Evolutionary conservation across 2,888 invertebrate genomes (phyloP), one percentile per base, ranked within the genome.

Genomic region (Limnephilus rhombicus): DNA sequence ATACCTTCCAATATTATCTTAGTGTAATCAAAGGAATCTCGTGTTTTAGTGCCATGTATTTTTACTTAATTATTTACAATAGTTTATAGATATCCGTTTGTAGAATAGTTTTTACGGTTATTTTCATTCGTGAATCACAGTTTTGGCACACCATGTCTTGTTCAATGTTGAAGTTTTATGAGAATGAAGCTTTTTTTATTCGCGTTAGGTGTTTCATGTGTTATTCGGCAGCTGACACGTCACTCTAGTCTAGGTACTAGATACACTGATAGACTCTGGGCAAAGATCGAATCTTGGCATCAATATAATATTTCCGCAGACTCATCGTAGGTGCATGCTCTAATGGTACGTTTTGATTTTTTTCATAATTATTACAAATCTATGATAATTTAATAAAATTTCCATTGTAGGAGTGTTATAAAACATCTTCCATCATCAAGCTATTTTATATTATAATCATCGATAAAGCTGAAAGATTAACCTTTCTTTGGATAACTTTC

Each of bases 211-310:
- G 15, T 68, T 68, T 68, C 53, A 68, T 7, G 13, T 68, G 53
- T 68, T 68, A 18, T 5, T 5, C 18, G 53, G 53, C 24, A 68
- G 18, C 53, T 68, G 24, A 68, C 53, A 68, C 53, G 53, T 68
- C 53, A 68, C 53, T 15, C 53, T 49, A 49, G 15, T 11, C 12
- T 49, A 49, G 15, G 49, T 15, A 49, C 49, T 49, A 49, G 45
- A 49, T 49, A 24, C 7, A 68, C 24, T 68, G 53, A 68, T 5
- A 68, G 49, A 86, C 49, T 29, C 49, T 29, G 86, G 11, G 45
- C 86, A 86, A 86, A 49, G 53, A 29, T 49, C 86, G 49, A 49
- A 86, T 45, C 86, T 86, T 86, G 86, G 86, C 86, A 86, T 86
- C 45, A 45, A 12, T 12, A 45, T 45, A 49, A 86, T 13, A 49